A percentile compares a stretch with the other conserved stretches of the same genome.
These are phyloP conservation scores for Drosophila atripex DNA, from an alignment of 2,888 invertebrate species.

Conservation along the genomic window DNA sequence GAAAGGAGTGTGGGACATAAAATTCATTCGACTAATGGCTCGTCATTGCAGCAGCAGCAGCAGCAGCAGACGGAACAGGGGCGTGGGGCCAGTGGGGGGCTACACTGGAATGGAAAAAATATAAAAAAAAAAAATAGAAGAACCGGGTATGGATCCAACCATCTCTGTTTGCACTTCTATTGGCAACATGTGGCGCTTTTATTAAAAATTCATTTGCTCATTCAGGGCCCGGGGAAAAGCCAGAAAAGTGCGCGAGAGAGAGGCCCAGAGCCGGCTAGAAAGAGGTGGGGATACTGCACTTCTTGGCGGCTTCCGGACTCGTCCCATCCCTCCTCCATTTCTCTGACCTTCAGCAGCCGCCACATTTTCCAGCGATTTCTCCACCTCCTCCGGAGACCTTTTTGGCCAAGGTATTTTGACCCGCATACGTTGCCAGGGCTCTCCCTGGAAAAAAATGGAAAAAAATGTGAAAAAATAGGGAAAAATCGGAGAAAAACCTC, in stretches of 20 bases:
- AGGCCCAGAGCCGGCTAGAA: neutral
- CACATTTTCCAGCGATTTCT: conserved; percentile 57
- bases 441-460: too few species aligned
- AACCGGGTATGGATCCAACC: conserved; percentile 47
- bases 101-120: neutral
- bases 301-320: conserved; percentile 43
- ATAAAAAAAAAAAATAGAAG: conserved; percentile 15
- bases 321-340: conserved; percentile 8
- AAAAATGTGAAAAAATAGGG: too few species aligned
- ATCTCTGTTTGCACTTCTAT: conserved; percentile 69
- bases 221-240: conserved; percentile 10
- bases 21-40: conserved; percentile 76
- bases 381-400: conserved; percentile 21
- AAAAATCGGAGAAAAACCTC: neutral
- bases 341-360: conserved; percentile 70
- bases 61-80: neutral
- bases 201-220: conserved; percentile 79
- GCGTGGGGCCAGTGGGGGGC: neutral
- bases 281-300: conserved; percentile 18
- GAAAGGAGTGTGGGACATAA: conserved; percentile 41
- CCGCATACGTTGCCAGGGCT: conserved; percentile 27
- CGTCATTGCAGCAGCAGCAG: conserved; percentile 51
- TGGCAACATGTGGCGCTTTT: conserved; percentile 79
- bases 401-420: conserved; percentile 44
- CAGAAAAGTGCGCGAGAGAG: neutral